Conservation (phyloP, 2,113 vertebrate species). For the Eudyptes chrysolophus region DNA sequence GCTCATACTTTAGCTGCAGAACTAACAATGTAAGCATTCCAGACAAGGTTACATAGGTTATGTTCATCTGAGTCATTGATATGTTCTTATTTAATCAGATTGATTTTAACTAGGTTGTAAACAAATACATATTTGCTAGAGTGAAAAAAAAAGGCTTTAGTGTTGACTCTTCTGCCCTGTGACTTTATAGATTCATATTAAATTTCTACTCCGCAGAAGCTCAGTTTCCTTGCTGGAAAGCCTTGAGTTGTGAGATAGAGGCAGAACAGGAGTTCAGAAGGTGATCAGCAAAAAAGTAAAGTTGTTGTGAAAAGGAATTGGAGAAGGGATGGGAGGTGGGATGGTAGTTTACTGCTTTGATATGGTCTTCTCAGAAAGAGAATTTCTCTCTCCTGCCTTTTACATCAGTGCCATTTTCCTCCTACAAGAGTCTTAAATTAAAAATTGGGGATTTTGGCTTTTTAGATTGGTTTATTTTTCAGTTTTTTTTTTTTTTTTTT, state of each 20-base stretch:
- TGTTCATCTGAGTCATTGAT: not conserved
- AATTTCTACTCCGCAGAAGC: not conserved
- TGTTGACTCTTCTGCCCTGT: not conserved
- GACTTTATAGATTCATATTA: not conserved
- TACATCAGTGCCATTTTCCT: not conserved
- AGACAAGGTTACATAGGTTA: not conserved
- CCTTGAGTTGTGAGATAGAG: not conserved
- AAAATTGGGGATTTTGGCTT: not conserved
- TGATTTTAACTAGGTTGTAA: not conserved
- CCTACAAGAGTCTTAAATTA: not conserved
- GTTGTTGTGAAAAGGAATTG: not conserved
- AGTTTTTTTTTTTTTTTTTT: not conserved
- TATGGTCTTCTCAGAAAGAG: not conserved
- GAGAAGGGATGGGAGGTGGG: not conserved
- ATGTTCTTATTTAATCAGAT: not conserved
- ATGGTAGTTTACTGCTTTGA: not conserved
- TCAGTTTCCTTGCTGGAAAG: not conserved
- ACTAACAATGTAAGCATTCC: not conserved
- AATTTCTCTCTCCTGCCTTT: not conserved
- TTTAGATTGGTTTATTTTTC: not conserved
- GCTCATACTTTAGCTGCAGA: not conserved
- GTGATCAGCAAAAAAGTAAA: not conserved
- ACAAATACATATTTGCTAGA: not conserved
- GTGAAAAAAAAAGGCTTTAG: not conserved
- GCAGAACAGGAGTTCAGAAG: not conserved